Evolutionary conservation across 2,888 invertebrate genomes (phyloP).

Genomic region (Dryadula phaetusa): DNA sequence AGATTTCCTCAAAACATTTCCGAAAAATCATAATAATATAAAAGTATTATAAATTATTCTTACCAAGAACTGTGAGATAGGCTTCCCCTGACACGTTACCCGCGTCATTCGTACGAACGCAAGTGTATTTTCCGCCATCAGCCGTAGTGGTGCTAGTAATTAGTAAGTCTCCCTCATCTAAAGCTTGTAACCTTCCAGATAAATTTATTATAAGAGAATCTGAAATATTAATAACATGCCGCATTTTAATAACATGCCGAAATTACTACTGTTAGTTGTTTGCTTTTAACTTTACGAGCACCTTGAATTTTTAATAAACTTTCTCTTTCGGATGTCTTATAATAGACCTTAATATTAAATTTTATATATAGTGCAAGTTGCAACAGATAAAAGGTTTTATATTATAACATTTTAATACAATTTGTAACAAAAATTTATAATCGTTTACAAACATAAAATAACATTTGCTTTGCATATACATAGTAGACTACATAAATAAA

Average conservation of each 20-base stretch:
- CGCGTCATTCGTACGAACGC: conserved; percentile 94
- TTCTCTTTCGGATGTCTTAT: conserved; percentile 15
- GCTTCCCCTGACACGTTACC: conserved; percentile 94
- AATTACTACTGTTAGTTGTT: conserved; percentile 25
- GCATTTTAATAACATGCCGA: conserved; percentile 19
- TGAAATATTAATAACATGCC: conserved; percentile 52
- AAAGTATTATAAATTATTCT: conserved; percentile 13
- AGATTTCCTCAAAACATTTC: no score
- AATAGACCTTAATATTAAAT: conserved; percentile 7
- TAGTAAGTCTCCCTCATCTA: conserved; percentile 94
- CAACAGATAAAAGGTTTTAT: background rate
- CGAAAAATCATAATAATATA: background rate
- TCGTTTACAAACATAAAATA: background rate
- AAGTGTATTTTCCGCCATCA: conserved; percentile 96
- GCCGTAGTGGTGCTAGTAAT: conserved; percentile 92
- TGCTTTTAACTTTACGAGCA: conserved; percentile 38
- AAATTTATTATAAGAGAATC: conserved; percentile 78
- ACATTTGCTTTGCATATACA: background rate
- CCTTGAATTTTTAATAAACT: conserved; percentile 32
- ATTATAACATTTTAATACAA: background rate
- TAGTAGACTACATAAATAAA: no score
- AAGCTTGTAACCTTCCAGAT: conserved; percentile 91
- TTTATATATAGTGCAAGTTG: background rate
- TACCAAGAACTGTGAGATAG: conserved; percentile 92
- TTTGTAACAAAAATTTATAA: no score